phyloP scores from a whole-genome alignment of 2,113 vertebrate species.

The Alaudala cheleensis region DNA sequence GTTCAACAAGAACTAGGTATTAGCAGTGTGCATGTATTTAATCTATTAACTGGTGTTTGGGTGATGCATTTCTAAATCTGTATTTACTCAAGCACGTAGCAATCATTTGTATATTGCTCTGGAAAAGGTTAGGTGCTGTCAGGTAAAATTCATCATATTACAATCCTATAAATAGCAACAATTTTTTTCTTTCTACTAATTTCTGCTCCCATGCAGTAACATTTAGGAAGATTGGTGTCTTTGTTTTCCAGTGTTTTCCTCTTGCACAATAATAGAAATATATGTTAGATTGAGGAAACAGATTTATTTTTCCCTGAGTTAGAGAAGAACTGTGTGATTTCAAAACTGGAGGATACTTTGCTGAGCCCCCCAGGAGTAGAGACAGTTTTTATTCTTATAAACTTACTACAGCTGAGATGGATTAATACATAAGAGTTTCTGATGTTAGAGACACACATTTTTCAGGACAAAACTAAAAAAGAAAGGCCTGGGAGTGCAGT shows the following conservation, averaged over 20 bases:
- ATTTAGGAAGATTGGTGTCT: not conserved
- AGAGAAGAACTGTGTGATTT: not conserved
- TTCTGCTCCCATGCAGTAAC: not conserved
- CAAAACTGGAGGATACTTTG: not conserved
- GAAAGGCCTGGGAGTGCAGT: not conserved
- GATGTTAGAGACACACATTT: not conserved
- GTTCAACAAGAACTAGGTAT: not conserved
- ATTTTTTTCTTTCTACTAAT: not conserved
- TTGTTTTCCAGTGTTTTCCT: not conserved
- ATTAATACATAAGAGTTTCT: not conserved
- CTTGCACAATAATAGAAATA: not conserved
- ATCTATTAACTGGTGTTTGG: not conserved
- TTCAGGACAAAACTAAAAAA: not conserved
- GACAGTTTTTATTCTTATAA: not conserved
- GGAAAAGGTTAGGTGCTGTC: constrained; percentile 31
- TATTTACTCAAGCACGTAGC: not conserved
- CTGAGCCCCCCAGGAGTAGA: not conserved
- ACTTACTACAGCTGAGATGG: not conserved
- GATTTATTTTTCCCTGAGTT: not conserved
- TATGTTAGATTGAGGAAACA: not conserved
- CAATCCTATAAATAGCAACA: not conserved
- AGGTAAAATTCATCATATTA: constrained; percentile 9
- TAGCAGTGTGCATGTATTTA: constrained; percentile 8
- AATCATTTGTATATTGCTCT: not conserved
- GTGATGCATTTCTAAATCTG: not conserved